Percentiles rank a stretch among this genome's conserved stretches.
Conservation (phyloP, 2,888 invertebrate genomes). For the Steinernema carpocapsae region DNA sequence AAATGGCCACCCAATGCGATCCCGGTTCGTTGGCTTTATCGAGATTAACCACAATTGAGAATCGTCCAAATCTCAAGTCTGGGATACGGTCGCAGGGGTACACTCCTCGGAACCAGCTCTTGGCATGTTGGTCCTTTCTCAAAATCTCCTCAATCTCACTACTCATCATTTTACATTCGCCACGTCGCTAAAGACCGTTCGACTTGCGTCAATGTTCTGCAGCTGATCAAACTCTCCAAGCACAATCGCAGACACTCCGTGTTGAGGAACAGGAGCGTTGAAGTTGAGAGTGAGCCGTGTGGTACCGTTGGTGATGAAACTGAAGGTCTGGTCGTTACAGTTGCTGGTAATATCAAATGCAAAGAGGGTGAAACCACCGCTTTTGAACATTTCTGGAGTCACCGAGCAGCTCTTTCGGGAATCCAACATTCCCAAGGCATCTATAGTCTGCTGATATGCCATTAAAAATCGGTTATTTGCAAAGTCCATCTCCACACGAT, state of each 20-base stretch:
- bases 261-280: not conserved
- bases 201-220: not conserved
- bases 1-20: no score
- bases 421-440: not conserved
- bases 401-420: not conserved
- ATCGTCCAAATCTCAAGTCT: no score
- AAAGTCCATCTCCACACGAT: not conserved
- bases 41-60: no score
- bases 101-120: not conserved
- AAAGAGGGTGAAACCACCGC: not conserved
- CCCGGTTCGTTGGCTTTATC: no score
- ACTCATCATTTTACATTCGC: not conserved
- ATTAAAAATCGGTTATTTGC: not conserved
- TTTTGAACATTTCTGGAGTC: not conserved
- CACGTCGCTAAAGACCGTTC: not conserved
- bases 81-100: not conserved
- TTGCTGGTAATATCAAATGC: not conserved
- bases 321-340: not conserved
- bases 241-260: not conserved
- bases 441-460: not conserved
- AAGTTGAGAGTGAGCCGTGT: not conserved
- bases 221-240: not conserved
- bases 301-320: not conserved
- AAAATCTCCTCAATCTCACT: not conserved
- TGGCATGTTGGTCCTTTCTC: not conserved